Percentiles rank a stretch among this genome's conserved stretches.
Evolutionary conservation across 2,797 vertebrate genomes (phyloP).

Genomic region (Amazona ochrocephala): DNA sequence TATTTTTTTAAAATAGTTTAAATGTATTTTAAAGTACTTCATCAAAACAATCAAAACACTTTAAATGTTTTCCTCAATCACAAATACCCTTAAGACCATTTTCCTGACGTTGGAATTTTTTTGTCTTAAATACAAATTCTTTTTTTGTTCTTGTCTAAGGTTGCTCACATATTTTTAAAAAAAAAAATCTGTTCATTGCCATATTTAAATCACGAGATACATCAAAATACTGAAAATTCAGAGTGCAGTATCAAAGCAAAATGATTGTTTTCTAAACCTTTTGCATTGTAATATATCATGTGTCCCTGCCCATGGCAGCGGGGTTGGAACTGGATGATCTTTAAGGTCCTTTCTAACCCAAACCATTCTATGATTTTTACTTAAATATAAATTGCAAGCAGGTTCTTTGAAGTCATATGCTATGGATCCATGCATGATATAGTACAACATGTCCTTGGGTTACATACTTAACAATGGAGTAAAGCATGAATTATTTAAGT

Average conservation of each 20-base stretch:
- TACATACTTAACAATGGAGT: background rate
- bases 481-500: conserved; percentile 16
- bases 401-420: background rate
- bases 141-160: background rate
- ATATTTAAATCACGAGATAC: background rate
- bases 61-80: background rate
- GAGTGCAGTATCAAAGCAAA: background rate
- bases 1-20: background rate
- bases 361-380: background rate
- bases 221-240: background rate
- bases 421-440: background rate
- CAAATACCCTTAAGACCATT: background rate
- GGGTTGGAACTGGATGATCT: background rate
- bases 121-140: background rate
- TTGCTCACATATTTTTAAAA: background rate
- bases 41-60: background rate
- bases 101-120: background rate
- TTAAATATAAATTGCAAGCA: background rate
- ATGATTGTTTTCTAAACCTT: background rate
- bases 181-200: background rate
- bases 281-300: background rate
- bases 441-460: background rate
- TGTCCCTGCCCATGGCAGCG: background rate
- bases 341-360: background rate
- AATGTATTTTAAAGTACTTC: background rate